A percentile compares a stretch with the other conserved stretches of the same genome.
Conservation (phyloP, 2,797 vertebrate genomes). For the Hapalemur alaotrensis region DNA sequence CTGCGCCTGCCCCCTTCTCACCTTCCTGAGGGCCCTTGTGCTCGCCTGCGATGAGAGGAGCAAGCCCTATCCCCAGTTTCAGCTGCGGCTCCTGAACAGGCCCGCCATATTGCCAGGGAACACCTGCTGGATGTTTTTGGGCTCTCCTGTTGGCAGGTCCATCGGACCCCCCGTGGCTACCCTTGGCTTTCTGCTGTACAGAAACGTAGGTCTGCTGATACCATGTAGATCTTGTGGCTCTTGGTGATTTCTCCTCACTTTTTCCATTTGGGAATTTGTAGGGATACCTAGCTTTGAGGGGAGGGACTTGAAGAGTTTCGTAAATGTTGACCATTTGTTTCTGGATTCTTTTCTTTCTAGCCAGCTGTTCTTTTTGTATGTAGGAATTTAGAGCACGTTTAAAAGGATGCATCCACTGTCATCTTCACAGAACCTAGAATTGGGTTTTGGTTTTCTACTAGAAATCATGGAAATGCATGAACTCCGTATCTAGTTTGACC, state of each 20-base stretch:
- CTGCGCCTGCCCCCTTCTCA: not conserved
- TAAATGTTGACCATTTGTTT: not conserved
- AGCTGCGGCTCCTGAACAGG: not conserved
- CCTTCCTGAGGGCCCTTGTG: rapidly evolving
- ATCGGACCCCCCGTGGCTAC: not conserved
- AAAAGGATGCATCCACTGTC: not conserved
- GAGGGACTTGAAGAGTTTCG: no score
- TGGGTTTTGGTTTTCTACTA: not conserved
- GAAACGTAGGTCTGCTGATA: no score
- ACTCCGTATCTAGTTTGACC: not conserved
- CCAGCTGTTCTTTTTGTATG: not conserved
- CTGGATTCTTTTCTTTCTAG: not conserved
- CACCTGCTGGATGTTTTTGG: not conserved
- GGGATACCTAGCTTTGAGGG: not conserved
- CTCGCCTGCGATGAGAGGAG: not conserved
- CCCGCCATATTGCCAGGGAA: rapidly evolving
- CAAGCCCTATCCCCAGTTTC: not conserved
- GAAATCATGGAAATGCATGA: not conserved
- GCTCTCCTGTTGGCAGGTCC: not conserved
- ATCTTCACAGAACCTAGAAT: not conserved
- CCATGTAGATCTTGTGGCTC: rapidly evolving
- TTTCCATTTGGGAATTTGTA: not conserved
- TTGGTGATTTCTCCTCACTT: not conserved
- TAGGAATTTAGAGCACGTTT: not conserved
- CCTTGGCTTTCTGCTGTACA: not conserved